Conservation (phyloP, 1,140 invertebrate genomes). For the Steinernema khuongi region DNA sequence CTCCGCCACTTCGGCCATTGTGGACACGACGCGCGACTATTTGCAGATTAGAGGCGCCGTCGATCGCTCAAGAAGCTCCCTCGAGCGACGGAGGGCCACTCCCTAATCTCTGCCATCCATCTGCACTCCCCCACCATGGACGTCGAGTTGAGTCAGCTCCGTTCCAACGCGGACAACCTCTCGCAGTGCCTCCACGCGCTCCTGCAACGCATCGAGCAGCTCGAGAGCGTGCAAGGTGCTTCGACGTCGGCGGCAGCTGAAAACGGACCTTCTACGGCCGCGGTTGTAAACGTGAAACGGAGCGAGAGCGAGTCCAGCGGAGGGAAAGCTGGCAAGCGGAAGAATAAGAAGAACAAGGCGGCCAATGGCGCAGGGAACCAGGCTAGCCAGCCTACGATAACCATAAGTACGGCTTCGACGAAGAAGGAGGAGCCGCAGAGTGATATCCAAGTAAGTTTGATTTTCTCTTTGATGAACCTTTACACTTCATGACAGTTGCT, state of each 20-base stretch:
- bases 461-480: background rate
- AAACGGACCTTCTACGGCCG: background rate
- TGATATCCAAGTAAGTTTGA: conserved; percentile 1
- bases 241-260: background rate
- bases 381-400: background rate
- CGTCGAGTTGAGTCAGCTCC: conserved; percentile 44
- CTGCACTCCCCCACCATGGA: background rate
- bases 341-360: conserved; percentile 26
- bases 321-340: background rate
- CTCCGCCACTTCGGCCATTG: background rate
- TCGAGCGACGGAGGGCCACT: conserved; percentile 10
- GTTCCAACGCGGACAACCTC: conserved; percentile 48
- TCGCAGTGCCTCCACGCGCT: conserved; percentile 47
- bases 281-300: background rate
- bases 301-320: background rate
- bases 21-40: conserved; percentile 11
- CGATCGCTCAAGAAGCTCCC: conserved; percentile 10
- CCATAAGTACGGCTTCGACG: background rate
- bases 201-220: conserved; percentile 49
- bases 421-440: background rate
- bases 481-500: no score
- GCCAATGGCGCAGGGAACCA: conserved; percentile 22
- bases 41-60: conserved; percentile 5
- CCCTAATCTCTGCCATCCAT: background rate
- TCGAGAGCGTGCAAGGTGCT: conserved; percentile 33